Evolutionary conservation across 2,113 vertebrate species (phyloP), one percentile per base, ranked within the genome.

Genomic region (Cisticola juncidis): DNA sequence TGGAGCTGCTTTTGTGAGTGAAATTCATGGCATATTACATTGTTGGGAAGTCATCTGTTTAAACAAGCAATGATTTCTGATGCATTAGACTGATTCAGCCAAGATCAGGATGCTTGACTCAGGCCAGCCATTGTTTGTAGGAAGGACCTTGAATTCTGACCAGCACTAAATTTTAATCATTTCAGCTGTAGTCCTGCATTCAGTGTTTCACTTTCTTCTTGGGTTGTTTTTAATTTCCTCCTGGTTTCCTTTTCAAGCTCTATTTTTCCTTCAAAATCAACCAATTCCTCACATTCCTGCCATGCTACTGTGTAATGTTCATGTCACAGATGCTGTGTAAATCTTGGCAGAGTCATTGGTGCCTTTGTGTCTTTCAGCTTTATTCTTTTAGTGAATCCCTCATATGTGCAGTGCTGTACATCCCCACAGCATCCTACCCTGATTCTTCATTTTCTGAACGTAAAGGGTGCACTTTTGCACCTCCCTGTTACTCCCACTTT

Each of bases 341-440:
- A 60, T n/a, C 24, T 47, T 77, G 22, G 19, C 25, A 36, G 38
- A 48, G 14, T 35, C 47, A 22, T 9, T 33, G 50, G 33, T 35
- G 22, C 12, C 19, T 69, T 65, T 33, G 9, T 35, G 6, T 22
- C 26, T 18, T 62, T 66, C 12, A 4, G 20, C 33, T 57, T 33
- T 24, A 5, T 19, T 74, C 20, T 60, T 44, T 17, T 12, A 33
- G n/a, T 40, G 53, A 80, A 53, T 76, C 53, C 22, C 24, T 76
- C 9, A 0, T 29, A 6, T 0, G 0, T 53, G 29, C 4, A 6
- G 5, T 87, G 62, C 26, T 47, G 25, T 40, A 21, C 23, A 19
- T 53, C 51, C 29, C 24, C 0, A 2, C 16, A 12, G 14, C 33
- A 18, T 40, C 38, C 77, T 40, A 35, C 1, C 2, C 0, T 58